Conservation (phyloP, 2,113 vertebrate genomes). For the Leiothrix lutea region DNA sequence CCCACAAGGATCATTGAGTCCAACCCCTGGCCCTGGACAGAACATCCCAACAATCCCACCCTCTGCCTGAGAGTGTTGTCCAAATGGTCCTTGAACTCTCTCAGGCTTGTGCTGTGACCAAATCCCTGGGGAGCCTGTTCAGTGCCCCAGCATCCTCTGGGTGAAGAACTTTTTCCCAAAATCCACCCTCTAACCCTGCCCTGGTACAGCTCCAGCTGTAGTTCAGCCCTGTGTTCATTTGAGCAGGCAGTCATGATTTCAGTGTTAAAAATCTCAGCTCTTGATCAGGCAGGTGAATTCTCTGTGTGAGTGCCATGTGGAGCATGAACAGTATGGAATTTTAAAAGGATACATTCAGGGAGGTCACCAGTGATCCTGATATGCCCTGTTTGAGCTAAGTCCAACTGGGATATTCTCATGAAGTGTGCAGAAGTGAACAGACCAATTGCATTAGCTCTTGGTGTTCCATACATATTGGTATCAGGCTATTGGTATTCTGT, state of each 20-base stretch:
- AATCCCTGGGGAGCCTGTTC: background rate
- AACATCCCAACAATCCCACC: background rate
- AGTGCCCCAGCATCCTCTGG: background rate
- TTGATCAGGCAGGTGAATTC: background rate
- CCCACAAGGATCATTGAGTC: background rate
- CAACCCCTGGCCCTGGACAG: background rate
- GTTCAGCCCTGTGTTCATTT: background rate
- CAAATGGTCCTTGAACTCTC: background rate
- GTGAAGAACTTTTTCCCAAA: background rate
- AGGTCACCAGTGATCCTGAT: background rate
- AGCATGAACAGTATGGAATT: background rate
- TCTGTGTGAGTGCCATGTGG: background rate
- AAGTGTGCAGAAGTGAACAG: background rate
- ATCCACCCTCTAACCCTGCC: background rate
- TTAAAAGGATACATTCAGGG: background rate
- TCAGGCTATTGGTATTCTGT: background rate
- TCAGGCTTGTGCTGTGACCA: background rate
- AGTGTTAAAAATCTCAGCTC: background rate
- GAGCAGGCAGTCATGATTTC: background rate
- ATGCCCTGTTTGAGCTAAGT: background rate
- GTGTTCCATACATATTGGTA: background rate
- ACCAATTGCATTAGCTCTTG: background rate
- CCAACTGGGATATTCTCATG: background rate
- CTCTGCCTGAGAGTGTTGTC: background rate
- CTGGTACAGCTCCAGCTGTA: background rate